Evolutionary conservation across 2,113 vertebrate genomes (phyloP).

Genomic region (Ctenomys sociabilis): DNA sequence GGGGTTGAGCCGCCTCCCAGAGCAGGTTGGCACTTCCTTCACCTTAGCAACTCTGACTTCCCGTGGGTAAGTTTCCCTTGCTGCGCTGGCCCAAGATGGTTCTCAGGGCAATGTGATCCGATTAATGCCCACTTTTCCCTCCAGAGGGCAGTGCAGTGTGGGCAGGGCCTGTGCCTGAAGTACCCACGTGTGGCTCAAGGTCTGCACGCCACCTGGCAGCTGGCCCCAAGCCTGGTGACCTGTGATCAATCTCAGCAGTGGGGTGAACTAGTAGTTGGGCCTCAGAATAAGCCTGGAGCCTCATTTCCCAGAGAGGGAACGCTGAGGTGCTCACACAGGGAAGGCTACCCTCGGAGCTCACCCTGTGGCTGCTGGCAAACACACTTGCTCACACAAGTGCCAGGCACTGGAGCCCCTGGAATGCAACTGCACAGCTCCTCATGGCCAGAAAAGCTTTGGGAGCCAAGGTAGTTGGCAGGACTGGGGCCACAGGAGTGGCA

Average conservation of each 20-base stretch:
- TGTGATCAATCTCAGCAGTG: accelerated
- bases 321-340: too few relatives aligned
- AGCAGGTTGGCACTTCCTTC: neutral
- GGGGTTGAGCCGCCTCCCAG: neutral
- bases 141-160: neutral
- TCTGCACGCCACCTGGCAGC: neutral
- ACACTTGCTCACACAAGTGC: neutral
- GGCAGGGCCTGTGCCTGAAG: neutral
- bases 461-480: too few relatives aligned
- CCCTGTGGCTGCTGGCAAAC: neutral
- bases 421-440: neutral
- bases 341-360: too few relatives aligned
- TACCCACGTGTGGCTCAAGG: too few relatives aligned
- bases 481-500: accelerated
- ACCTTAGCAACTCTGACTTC: neutral
- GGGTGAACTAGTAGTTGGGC: neutral
- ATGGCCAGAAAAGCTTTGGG: neutral
- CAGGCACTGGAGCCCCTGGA: neutral
- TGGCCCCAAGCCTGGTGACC: neutral
- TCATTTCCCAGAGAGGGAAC: neutral
- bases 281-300: neutral
- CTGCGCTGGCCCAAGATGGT: neutral
- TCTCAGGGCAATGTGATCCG: neutral
- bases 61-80: neutral
- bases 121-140: neutral